A percentile compares a stretch with the other conserved stretches of the same genome.
Evolutionary conservation across 2,113 vertebrate genomes (phyloP).

Genomic region (Arothron firmamentum): DNA sequence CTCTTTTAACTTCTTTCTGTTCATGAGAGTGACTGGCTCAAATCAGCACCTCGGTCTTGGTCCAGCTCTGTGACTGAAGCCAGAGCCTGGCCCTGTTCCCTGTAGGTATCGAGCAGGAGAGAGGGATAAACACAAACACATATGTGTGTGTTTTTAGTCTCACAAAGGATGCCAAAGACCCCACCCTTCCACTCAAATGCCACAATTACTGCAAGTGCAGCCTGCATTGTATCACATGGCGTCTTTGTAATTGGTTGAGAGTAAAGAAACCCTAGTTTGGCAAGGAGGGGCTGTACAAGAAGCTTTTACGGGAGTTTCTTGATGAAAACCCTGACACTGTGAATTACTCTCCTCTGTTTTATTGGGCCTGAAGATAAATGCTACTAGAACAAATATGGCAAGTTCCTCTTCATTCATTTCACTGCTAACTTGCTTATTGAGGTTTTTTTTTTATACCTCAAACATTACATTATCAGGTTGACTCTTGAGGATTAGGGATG

Average conservation of each 20-base stretch:
- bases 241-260: constrained; percentile 55
- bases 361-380: constrained; percentile 59
- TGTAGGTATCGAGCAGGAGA: constrained; percentile 29
- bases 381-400: constrained; percentile 29
- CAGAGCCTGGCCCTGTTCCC: constrained; percentile 50
- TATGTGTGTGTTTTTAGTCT: constrained; percentile 26
- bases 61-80: constrained; percentile 49
- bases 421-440: constrained; percentile 23
- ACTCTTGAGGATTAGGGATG: constrained; percentile 57
- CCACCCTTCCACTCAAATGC: constrained; percentile 58
- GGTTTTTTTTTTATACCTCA: constrained; percentile 47
- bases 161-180: constrained; percentile 52
- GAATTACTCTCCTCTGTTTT: constrained; percentile 47
- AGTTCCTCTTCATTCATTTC: too few species aligned
- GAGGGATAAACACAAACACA: constrained; percentile 10
- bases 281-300: constrained; percentile 26
- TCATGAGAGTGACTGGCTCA: not conserved
- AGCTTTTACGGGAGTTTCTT: constrained; percentile 37
- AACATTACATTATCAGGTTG: constrained; percentile 2
- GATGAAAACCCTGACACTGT: constrained; percentile 35
- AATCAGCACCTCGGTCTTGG: not conserved
- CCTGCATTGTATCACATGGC: constrained; percentile 68
- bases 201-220: constrained; percentile 68
- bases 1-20: not conserved
- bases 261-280: constrained; percentile 39